Conservation (phyloP, 1,140 invertebrate genomes). For the Arctopsyche grandis region DNA sequence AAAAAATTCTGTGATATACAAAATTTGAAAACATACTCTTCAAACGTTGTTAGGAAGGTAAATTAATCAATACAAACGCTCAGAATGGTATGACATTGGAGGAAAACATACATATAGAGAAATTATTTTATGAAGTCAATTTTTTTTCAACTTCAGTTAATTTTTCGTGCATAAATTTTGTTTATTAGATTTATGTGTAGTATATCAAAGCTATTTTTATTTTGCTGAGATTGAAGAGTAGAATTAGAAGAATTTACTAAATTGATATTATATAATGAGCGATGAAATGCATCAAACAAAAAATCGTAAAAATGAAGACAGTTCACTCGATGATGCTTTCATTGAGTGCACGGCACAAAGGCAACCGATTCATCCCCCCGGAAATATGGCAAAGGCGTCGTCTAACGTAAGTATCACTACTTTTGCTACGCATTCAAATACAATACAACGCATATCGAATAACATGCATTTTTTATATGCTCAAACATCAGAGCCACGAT, state of each 20-base stretch:
- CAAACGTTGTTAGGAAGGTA: background rate
- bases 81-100: background rate
- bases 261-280: slow-evolving; percentile 48
- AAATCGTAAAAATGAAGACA: slow-evolving; percentile 41
- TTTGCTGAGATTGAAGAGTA: no score
- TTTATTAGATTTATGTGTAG: background rate
- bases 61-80: background rate
- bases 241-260: background rate
- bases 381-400: slow-evolving; percentile 34
- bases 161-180: background rate
- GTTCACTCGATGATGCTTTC: slow-evolving; percentile 22
- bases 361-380: slow-evolving; percentile 11
- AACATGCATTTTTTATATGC: no score
- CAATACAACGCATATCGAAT: background rate
- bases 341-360: slow-evolving; percentile 28
- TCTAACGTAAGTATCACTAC: slow-evolving; percentile 27
- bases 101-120: background rate
- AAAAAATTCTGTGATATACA: background rate
- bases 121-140: background rate
- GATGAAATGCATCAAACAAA: slow-evolving; percentile 51
- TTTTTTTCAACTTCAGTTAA: background rate
- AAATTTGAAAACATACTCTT: no score
- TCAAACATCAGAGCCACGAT: slow-evolving; percentile 7
- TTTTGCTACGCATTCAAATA: no score
- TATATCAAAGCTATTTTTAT: background rate